phyloP scores from a whole-genome alignment of 2,888 invertebrate species.

The Amblyjoppa fuscipennis region DNA sequence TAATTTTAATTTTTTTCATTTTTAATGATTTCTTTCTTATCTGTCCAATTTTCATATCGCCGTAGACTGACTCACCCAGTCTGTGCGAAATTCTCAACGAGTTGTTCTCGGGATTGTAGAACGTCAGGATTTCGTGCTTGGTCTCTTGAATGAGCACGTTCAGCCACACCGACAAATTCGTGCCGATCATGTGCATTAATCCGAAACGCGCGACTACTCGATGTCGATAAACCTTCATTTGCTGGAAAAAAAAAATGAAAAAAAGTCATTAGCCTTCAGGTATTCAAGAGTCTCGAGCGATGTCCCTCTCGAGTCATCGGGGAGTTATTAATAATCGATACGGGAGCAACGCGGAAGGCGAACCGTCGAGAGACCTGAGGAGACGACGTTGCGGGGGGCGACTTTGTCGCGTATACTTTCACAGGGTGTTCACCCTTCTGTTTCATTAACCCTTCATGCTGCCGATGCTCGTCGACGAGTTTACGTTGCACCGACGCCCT shows the following conservation, averaged over 20 bases:
- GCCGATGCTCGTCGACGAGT: constrained; percentile 57
- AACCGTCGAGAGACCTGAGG: constrained; percentile 14
- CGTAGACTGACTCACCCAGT: constrained; percentile 86
- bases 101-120: constrained; percentile 95
- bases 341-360: background rate
- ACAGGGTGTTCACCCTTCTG: constrained; percentile 78
- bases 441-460: constrained; percentile 75
- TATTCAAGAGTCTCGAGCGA: background rate
- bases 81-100: constrained; percentile 92
- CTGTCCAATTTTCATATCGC: background rate
- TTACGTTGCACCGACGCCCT: constrained; percentile 71
- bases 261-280: constrained; percentile 13
- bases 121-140: constrained; percentile 96
- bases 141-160: constrained; percentile 98
- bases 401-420: constrained; percentile 67
- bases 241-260: constrained; percentile 84
- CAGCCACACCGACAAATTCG: constrained; percentile 98
- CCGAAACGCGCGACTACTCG: constrained; percentile 97
- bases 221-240: constrained; percentile 96
- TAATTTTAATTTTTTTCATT: no score
- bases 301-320: constrained; percentile 12
- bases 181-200: constrained; percentile 99
- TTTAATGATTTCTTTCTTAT: background rate
- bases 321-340: constrained; percentile 56
- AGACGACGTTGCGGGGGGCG: constrained; percentile 18